Percentiles rank a stretch among this genome's conserved stretches.
Evolutionary conservation across 2,888 invertebrate species (phyloP).

Genomic region (Napeogenes sylphis): DNA sequence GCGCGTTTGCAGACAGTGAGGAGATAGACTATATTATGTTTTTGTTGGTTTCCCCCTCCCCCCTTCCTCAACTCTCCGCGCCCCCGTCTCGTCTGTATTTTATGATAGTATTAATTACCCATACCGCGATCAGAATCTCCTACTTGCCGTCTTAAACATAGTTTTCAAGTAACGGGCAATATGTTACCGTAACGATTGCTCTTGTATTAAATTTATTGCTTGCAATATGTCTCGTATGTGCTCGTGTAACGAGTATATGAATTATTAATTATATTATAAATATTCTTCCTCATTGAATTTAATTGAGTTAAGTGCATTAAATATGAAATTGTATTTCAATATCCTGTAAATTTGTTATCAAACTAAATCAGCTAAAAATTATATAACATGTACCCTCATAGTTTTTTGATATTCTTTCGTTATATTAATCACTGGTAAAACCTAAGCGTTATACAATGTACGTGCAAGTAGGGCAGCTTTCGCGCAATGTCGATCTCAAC

Average conservation of each 20-base stretch:
- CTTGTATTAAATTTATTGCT: slow-evolving; percentile 7
- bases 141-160: not conserved
- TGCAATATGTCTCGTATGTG: not conserved
- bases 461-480: slow-evolving; percentile 69
- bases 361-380: too few species aligned
- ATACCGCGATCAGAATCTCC: slow-evolving; percentile 16
- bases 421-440: too few species aligned
- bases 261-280: too few species aligned
- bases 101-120: slow-evolving; percentile 16
- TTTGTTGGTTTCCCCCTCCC: slow-evolving; percentile 20
- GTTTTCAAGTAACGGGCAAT: not conserved
- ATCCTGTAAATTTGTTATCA: too few species aligned
- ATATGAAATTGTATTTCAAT: too few species aligned
- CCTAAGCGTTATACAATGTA: slow-evolving; percentile 39
- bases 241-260: too few species aligned
- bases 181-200: not conserved
- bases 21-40: slow-evolving; percentile 19
- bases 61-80: not conserved
- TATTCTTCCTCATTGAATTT: too few species aligned
- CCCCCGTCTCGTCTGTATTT: slow-evolving; percentile 15
- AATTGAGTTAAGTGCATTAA: too few species aligned
- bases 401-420: too few species aligned
- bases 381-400: too few species aligned
- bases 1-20: slow-evolving; percentile 17
- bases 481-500: slow-evolving; percentile 50